Evolutionary conservation across 2,113 vertebrate genomes (phyloP), one percentile per base, ranked within the genome.

Genomic region (Campylomormyrus tamandua): DNA sequence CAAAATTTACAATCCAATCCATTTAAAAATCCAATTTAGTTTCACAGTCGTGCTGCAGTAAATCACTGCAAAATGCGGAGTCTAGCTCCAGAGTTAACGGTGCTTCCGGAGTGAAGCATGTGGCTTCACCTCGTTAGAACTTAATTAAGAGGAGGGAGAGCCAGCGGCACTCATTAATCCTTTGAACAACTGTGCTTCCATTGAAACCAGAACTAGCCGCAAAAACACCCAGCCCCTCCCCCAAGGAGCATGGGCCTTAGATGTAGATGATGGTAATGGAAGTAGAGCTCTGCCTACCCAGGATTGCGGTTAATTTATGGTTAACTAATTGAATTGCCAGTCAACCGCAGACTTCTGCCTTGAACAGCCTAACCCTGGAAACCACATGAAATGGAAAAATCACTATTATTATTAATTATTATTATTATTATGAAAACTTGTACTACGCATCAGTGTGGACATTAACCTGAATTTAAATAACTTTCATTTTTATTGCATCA

Each of bases 131-230:
- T 58, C 10, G 35, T 58, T 80, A 58, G 83, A 74, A 84, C 88
- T 90, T 91, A 87, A 89, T 88, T 89, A 90, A 80, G 21, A 84
- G 39, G 39, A 77, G 52, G 53, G 74, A 19, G 58, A 83, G 62
- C 84, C 70, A 49, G 46, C 46, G 17, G 53, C 31, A 45, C 42
- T 62, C 89, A 27, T 91, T 90, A 90, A 77, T 88, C 74, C 83
- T 39, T 89, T 86, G 66, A 87, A 90, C 62, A 90, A 90, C 90
- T 89, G 74, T 9, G 46, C 52, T 52, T 70, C 90, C 84, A 91
- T 77, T 89, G 84, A 83, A 90, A 89, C 87, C 89, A 90, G 89
- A 89, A 52, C 52, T 58, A 15, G 21, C 49, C 39, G 6, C 48
- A 84, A 31, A 87, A 50, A 87, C 85, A 5, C 24, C n/a, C 52